Conservation (phyloP, 2,113 vertebrate genomes). For the Heloderma charlesbogerti region DNA sequence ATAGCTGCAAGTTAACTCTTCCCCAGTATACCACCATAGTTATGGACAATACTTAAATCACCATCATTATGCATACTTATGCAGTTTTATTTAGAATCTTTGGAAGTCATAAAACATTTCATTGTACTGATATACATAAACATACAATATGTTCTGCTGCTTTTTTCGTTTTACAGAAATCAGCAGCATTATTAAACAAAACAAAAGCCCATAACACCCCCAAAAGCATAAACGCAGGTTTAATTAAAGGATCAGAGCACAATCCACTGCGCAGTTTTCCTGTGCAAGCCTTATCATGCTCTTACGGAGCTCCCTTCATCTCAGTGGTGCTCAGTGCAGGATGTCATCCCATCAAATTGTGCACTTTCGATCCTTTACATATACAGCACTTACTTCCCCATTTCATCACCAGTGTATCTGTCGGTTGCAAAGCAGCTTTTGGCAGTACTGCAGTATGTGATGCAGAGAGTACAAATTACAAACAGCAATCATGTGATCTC, state of each 20-base stretch:
- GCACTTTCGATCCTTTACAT: constrained; percentile 36
- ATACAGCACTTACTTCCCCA: constrained; percentile 24
- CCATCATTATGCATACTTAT: constrained; percentile 21
- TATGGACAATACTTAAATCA: background rate
- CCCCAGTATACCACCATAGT: constrained; percentile 1
- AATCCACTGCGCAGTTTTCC: background rate
- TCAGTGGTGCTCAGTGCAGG: background rate
- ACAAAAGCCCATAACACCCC: constrained; percentile 50
- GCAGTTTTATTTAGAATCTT: constrained; percentile 74
- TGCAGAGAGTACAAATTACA: constrained; percentile 61
- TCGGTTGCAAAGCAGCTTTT: constrained; percentile 56
- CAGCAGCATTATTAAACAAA: constrained; percentile 58
- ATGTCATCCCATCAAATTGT: background rate
- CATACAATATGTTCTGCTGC: constrained; percentile 60
- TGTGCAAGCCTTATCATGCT: background rate
- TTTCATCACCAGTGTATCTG: constrained; percentile 39
- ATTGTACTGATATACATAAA: constrained; percentile 57
- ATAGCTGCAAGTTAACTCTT: background rate
- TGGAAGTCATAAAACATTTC: constrained; percentile 69
- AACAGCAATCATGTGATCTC: constrained; percentile 60
- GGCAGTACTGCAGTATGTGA: constrained; percentile 60
- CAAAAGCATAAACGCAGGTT: constrained; percentile 34
- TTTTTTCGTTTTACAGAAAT: constrained; percentile 42
- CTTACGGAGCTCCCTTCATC: background rate
- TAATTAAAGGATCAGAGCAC: constrained; percentile 18